Conservation (phyloP, 2,888 invertebrate genomes). For the Lasioglossum zephyrum region DNA sequence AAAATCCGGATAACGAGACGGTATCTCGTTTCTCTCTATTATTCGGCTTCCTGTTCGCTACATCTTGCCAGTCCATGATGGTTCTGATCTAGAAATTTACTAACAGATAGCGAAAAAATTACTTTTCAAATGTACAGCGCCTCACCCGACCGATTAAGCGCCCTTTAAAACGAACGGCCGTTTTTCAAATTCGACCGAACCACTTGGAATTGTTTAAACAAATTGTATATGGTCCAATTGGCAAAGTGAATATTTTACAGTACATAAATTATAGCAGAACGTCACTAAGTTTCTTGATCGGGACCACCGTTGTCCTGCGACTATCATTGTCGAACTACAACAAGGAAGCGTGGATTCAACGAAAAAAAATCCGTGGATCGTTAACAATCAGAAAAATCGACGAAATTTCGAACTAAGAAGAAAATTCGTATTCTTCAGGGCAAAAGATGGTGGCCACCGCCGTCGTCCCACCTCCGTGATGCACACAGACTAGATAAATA, state of each 20-base stretch:
- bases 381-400: neutral
- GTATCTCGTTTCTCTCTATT: constrained; percentile 3
- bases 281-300: neutral
- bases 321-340: neutral
- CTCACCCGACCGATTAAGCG: neutral
- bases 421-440: constrained; percentile 17
- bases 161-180: neutral
- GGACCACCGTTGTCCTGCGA: neutral
- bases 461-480: constrained; percentile 40
- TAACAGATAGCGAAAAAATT: neutral
- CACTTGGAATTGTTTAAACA: neutral
- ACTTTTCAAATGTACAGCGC: neutral
- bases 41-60: neutral
- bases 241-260: neutral
- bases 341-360: neutral
- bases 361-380: neutral
- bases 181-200: neutral
- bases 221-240: neutral
- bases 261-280: neutral
- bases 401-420: constrained; percentile 1
- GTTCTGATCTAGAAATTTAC: neutral
- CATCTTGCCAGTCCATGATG: neutral
- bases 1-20: neutral
- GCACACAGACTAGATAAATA: constrained; percentile 63
- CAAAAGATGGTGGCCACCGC: constrained; percentile 26